Base-by-base conservation (phyloP, 1,140 invertebrate species). In the Caenorhabditis inopinata region DNA sequence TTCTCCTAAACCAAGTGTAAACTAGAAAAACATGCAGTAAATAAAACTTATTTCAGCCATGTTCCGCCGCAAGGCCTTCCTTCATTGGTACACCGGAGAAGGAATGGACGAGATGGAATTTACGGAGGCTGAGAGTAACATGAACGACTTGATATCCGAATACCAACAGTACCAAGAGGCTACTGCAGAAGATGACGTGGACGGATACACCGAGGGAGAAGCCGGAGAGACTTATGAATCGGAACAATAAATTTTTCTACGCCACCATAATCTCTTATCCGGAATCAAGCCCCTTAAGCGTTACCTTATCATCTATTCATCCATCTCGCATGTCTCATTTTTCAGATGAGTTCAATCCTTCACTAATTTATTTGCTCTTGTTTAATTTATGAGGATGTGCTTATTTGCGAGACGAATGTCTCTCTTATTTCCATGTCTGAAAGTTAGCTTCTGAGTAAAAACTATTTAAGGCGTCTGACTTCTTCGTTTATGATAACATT, bases 41-140 rank as follows among this genome's bases (percentile, higher is more conserved):
- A n/a, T n/a, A n/a, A n/a, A n/a, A n/a, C 2, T 29, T 16, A 38
- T 85, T 86, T 87, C 87, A 76, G 90, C 94, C 74, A 96, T 96
- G 94, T 96, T 96, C 91, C 92, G 95, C 85, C 91, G 95, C 86
- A 94, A 94, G 92, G 84, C 94, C 89, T 96, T 96, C 92, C 91
- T 96, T 78, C 94, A 96, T 91, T 96, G 94, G 94, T 93, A 94
- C 92, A 93, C 89, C n/a, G 89, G 89, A n/a, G 90, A 91, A 82
- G 90, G 90, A n/a, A 92, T 92, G 91, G 90, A 91, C 83, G 91
- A 91, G 84, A 91, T 91, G 91, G 91, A 93, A 88, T 92, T 92
- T 88, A 92, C 92, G 62, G 92, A 92, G 89, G 92, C 93, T 18
- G 92, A 92, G 87, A 92, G 91, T 48, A 93, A 93, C 90, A 93